Evolutionary conservation across 2,888 invertebrate genomes (phyloP).

Genomic region (Petrolisthes manimaculis): DNA sequence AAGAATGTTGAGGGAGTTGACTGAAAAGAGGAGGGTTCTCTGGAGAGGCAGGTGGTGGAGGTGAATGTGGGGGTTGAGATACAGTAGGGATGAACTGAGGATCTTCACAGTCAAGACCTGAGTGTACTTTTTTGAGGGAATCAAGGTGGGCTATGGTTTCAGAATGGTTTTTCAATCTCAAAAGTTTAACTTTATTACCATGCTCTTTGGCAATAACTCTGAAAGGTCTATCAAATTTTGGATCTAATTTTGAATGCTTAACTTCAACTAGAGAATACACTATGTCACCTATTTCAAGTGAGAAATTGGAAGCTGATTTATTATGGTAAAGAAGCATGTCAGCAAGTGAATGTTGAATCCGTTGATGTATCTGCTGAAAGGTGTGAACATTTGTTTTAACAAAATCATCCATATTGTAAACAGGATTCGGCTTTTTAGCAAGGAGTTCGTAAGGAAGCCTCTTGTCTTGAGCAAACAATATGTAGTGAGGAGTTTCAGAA

Average conservation of each 20-base stretch:
- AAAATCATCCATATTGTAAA: not conserved
- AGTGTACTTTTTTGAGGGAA: not conserved
- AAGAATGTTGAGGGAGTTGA: too few species aligned
- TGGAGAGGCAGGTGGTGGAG: too few species aligned
- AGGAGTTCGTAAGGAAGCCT: not conserved
- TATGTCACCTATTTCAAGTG: too few species aligned
- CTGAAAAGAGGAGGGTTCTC: too few species aligned
- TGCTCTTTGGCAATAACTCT: not conserved
- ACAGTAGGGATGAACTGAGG: too few species aligned
- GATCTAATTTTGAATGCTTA: not conserved
- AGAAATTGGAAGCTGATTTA: too few species aligned
- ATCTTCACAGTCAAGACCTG: not conserved
- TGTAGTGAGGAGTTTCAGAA: slow-evolving; percentile 1
- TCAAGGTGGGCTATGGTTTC: not conserved
- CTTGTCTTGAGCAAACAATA: slow-evolving; percentile 3
- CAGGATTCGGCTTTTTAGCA: not conserved
- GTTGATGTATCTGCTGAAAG: too few species aligned
- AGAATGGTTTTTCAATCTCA: not conserved
- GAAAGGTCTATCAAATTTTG: not conserved
- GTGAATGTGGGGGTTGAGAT: too few species aligned
- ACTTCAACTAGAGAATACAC: too few species aligned
- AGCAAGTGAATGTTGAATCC: too few species aligned
- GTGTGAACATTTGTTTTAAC: too few species aligned
- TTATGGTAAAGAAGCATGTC: too few species aligned
- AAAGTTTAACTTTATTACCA: not conserved